These are phyloP conservation scores for Dipus sagitta DNA, from an alignment of 2,797 vertebrate species.

Conservation along the genomic window DNA sequence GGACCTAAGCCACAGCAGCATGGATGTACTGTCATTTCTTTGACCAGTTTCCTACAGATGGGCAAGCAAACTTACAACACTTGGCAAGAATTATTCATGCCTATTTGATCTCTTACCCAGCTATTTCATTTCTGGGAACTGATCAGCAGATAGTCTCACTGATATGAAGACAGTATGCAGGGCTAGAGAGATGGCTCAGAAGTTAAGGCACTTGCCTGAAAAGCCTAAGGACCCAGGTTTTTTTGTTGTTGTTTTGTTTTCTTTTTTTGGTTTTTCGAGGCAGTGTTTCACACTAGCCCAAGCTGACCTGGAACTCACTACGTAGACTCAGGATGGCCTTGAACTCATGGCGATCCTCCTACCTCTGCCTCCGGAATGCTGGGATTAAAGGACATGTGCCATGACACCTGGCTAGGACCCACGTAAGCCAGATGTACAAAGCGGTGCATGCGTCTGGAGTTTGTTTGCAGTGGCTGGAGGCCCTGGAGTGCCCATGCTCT, in stretches of 20 bases:
- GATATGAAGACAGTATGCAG: neutral
- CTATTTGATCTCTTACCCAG: neutral
- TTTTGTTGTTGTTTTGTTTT: neutral
- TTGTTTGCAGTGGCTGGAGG: too few species aligned
- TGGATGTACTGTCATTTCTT: neutral
- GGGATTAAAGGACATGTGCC: too few species aligned
- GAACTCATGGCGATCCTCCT: too few species aligned
- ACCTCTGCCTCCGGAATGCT: too few species aligned
- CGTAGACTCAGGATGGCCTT: too few species aligned
- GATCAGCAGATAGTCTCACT: neutral
- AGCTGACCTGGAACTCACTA: too few species aligned
- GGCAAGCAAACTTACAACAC: neutral
- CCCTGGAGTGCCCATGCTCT: too few species aligned
- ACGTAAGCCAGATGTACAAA: too few species aligned
- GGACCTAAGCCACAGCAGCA: neutral
- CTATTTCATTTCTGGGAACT: neutral
- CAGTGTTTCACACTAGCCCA: too few species aligned
- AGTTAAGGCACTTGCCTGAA: neutral
- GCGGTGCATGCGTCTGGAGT: too few species aligned
- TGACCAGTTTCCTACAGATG: neutral
- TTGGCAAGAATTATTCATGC: neutral
- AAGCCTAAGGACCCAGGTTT: neutral
- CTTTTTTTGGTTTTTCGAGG: too few species aligned
- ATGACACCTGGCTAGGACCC: too few species aligned
- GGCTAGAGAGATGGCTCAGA: neutral